Base-by-base conservation (phyloP, 2,113 vertebrate species). In the Calidris pugnax region DNA sequence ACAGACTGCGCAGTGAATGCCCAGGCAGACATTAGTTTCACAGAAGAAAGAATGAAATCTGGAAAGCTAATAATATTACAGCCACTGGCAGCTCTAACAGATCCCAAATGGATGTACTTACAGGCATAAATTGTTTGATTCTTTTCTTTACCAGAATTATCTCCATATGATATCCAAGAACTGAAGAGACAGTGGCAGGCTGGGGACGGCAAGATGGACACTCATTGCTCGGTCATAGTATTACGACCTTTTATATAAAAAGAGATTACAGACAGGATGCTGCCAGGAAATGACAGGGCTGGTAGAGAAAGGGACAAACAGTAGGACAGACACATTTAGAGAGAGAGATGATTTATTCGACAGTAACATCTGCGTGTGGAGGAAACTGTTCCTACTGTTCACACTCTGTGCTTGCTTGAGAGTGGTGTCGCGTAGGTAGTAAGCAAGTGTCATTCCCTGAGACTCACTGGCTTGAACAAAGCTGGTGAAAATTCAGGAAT, bases 121-220 rank as follows among this genome's bases (percentile, higher is more conserved):
- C 53, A n/a, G 76, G 68, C 55, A 24, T 84, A 69, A 92, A 92
- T 41, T 14, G 37, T 56, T 75, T 60, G 55, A 53, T 53, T 84
- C 67, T 92, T 35, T 82, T 87, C 79, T 89, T 90, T 95, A 81
- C 87, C 91, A 95, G 91, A 91, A 92, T 74, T 80, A 68, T 69
- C 73, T 86, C 59, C 39, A 3, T 91, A 68, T 84, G 87, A 74
- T 60, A 80, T 80, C 91, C 89, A 91, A 90, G 93, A 92, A 62
- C 30, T 69, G 80, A 84, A 87, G 86, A 26, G 12, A 2, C 11
- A 18, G 78, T 78, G 75, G 75, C 91, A 93, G 93, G 30, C 89
- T 73, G 93, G 45, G 76, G 19, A 39, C 73, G 91, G 91, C 89
- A 73, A 92, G 96, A 95, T 90, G 89, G 93, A 87, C 93, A n/a